Conservation (phyloP, 1,140 invertebrate genomes). For the Drosophila aff. region DNA sequence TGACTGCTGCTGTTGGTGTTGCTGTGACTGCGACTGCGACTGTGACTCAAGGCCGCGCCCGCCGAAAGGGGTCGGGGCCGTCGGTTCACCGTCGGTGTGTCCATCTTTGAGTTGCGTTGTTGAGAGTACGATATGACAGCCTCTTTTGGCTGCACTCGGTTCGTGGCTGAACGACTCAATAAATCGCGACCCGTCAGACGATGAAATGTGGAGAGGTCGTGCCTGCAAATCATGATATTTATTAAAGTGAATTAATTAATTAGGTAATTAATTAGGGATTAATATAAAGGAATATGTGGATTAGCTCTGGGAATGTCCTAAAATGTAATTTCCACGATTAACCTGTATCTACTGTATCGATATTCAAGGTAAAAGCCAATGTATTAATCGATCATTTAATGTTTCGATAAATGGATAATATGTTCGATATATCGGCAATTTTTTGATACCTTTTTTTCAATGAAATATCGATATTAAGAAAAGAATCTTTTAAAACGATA, state of each 20-base stretch:
- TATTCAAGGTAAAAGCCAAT: too few species aligned
- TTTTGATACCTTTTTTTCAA: too few species aligned
- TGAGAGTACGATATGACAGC: constrained; percentile 85
- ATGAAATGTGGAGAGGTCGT: constrained; percentile 85
- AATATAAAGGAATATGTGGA: neutral
- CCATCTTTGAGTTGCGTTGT: constrained; percentile 85
- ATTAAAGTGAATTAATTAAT: too few species aligned
- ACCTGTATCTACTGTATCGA: too few species aligned
- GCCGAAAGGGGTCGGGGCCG: constrained; percentile 69
- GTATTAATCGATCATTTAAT: too few species aligned
- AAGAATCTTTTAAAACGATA: too few species aligned
- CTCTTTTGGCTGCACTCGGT: constrained; percentile 85
- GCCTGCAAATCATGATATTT: constrained; percentile 41
- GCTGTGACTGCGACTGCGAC: constrained; percentile 48
- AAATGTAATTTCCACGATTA: too few species aligned
- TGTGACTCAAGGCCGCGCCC: constrained; percentile 28
- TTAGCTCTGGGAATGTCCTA: too few species aligned
- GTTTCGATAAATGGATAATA: too few species aligned
- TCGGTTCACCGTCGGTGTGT: constrained; percentile 85
- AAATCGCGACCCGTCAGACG: constrained; percentile 85
- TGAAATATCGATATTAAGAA: too few species aligned
- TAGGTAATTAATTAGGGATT: neutral
- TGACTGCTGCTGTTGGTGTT: constrained; percentile 74
- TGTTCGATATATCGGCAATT: too few species aligned
- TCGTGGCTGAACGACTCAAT: constrained; percentile 84